A percentile compares a stretch with the other conserved stretches of the same genome.
Evolutionary conservation across 2,797 vertebrate species (phyloP).

Genomic region (Macropus fuliginosus): DNA sequence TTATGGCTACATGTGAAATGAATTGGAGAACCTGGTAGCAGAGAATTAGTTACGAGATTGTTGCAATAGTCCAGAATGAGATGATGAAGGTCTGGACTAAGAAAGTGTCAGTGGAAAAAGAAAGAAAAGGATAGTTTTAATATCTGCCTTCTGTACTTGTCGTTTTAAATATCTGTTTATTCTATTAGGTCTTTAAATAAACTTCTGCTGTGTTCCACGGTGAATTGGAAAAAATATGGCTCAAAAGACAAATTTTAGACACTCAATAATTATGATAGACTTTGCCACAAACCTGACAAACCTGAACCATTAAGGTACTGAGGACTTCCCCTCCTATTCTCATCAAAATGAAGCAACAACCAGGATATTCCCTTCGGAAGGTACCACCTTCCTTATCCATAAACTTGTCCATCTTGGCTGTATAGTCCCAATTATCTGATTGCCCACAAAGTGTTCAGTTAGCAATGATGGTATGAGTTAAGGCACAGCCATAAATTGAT

Average conservation of each 20-base stretch:
- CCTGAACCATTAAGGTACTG: not conserved
- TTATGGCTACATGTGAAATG: not conserved
- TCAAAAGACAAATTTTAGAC: not conserved
- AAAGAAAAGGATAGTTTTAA: not conserved
- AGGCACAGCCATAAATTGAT: not conserved
- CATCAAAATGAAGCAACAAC: not conserved
- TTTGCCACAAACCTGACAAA: not conserved
- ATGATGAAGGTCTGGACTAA: not conserved
- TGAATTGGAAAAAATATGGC: not conserved
- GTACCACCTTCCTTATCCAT: not conserved
- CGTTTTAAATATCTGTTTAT: not conserved
- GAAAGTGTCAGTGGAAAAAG: not conserved
- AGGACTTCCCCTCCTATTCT: not conserved
- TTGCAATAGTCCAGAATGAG: not conserved
- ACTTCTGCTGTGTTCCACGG: not conserved
- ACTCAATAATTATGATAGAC: not conserved
- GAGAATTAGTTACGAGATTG: not conserved
- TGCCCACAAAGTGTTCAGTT: not conserved
- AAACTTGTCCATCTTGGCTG: not conserved
- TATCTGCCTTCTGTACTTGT: not conserved
- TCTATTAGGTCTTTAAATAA: not conserved
- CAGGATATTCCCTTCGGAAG: not conserved
- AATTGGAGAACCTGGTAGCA: not conserved
- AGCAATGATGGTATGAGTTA: not conserved
- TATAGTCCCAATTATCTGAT: not conserved